phyloP scores from a whole-genome alignment of 2,113 vertebrate genomes.

The Macquaria ambigua region DNA sequence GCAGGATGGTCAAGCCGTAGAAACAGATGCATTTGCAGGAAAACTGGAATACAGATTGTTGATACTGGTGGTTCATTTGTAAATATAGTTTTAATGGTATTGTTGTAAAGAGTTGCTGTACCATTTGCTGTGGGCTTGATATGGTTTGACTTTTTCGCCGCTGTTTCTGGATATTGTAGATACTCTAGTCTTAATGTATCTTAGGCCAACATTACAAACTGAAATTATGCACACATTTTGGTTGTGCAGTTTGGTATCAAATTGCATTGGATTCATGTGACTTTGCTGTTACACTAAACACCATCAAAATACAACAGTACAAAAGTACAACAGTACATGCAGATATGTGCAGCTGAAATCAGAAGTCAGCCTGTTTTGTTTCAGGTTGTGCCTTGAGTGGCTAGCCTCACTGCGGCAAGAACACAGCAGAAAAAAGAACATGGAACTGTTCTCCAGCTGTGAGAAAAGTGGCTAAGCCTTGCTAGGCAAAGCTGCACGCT shows the following conservation, averaged over 20 bases:
- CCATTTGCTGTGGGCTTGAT: neutral
- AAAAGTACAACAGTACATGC: too few relatives aligned
- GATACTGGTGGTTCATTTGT: neutral
- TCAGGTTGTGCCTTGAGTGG: too few relatives aligned
- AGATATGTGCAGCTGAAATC: too few relatives aligned
- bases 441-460: too few relatives aligned
- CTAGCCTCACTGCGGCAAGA: too few relatives aligned
- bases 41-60: neutral
- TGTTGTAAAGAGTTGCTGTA: slow-evolving; percentile 23
- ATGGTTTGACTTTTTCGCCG: neutral
- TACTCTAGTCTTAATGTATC: neutral
- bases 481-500: too few relatives aligned
- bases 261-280: neutral
- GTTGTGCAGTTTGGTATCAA: too few relatives aligned
- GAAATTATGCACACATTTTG: neutral
- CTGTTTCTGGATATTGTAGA: neutral
- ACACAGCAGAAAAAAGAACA: too few relatives aligned
- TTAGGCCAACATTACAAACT: neutral
- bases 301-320: too few relatives aligned
- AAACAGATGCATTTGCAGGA: neutral
- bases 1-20: neutral
- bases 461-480: too few relatives aligned
- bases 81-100: neutral
- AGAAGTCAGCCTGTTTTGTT: too few relatives aligned
- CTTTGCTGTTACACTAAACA: neutral